These are phyloP conservation scores for Acleris emargana DNA, from an alignment of 2,888 invertebrate species.

Conservation along the genomic window DNA sequence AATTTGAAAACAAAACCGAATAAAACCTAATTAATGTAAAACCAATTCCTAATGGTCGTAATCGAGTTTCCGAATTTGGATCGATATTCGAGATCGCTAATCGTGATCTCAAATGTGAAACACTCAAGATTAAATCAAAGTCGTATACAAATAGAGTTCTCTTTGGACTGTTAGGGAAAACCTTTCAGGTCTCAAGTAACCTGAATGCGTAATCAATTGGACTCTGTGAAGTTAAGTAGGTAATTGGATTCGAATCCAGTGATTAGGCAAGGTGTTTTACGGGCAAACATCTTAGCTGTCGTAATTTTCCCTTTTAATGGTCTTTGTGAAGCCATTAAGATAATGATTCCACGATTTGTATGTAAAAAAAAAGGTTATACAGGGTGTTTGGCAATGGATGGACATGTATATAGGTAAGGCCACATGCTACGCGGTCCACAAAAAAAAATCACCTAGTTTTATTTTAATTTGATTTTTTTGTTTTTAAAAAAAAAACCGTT, in stretches of 20 bases:
- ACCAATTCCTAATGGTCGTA: neutral
- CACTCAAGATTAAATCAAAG: conserved; percentile 15
- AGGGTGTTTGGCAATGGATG: no score
- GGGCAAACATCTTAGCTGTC: conserved; percentile 24
- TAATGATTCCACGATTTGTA: neutral
- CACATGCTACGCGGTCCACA: no score
- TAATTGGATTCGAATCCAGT: conserved; percentile 24
- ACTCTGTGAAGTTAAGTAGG: conserved; percentile 11
- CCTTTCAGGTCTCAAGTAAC: neutral
- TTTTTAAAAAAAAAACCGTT: no score
- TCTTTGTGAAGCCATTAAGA: neutral
- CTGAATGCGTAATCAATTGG: conserved; percentile 23
- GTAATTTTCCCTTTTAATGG: conserved; percentile 18
- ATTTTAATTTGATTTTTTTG: no score
- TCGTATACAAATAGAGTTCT: neutral
- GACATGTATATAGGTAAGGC: no score
- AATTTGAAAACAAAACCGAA: neutral
- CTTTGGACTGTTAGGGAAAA: conserved; percentile 5
- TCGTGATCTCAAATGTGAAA: neutral
- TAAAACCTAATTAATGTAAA: conserved; percentile 6
- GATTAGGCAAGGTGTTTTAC: conserved; percentile 18
- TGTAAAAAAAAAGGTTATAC: neutral
- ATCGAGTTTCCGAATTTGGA: conserved; percentile 3
- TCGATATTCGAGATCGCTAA: neutral
- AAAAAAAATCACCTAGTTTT: no score